phyloP scores from a whole-genome alignment of 2,888 invertebrate genomes.

The Aspidapion aeneum region DNA sequence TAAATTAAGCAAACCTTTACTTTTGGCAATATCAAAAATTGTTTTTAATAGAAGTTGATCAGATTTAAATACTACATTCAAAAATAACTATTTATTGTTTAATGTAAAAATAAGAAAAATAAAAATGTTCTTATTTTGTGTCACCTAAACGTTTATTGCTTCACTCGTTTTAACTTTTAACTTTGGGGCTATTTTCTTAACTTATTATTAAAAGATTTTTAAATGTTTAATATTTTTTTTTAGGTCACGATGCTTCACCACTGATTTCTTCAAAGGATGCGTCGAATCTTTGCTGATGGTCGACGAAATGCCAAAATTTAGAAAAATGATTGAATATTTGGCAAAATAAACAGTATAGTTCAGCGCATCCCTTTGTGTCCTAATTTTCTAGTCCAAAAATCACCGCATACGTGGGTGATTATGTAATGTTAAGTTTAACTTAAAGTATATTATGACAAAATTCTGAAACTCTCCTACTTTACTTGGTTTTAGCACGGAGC shows the following conservation, averaged over 20 bases:
- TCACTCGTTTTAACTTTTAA: no score
- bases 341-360: conserved; percentile 50
- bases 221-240: conserved; percentile 36
- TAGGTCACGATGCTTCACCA: conserved; percentile 77
- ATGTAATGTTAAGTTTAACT: conserved; percentile 15
- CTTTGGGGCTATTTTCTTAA: conserved; percentile 6
- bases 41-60: no score
- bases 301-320: conserved; percentile 73
- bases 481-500: no score
- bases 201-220: background rate
- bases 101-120: no score
- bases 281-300: conserved; percentile 73
- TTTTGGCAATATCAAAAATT: no score
- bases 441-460: no score
- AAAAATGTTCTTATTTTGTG: no score
- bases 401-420: conserved; percentile 38
- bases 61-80: no score
- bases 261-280: conserved; percentile 78
- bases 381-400: conserved; percentile 42
- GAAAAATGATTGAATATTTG: conserved; percentile 76
- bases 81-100: no score
- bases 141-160: no score
- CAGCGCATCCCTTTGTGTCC: conserved; percentile 34
- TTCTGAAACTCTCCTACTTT: no score
- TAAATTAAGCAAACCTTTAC: no score